Conservation (phyloP, 2,888 invertebrate genomes). For the Philopedon plagiatum region DNA sequence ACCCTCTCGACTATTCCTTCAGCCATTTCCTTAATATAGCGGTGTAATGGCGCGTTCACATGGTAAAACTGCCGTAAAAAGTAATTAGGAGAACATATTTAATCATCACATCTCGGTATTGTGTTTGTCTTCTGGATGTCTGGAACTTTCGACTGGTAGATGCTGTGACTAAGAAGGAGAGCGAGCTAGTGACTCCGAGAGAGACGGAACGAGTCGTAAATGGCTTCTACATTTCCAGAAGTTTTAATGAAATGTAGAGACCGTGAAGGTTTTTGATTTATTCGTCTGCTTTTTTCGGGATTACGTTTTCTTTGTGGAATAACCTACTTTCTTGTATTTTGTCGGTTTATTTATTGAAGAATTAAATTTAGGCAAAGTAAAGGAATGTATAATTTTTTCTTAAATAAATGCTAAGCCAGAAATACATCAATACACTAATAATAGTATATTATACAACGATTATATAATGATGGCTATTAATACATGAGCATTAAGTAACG, state of each 20-base stretch:
- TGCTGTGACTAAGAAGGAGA: not conserved
- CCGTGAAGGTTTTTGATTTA: constrained; percentile 10
- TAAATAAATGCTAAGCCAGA: too few relatives aligned
- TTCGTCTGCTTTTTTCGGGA: constrained; percentile 2
- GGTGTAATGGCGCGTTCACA: constrained; percentile 37
- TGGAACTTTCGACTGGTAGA: not conserved
- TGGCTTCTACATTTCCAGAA: constrained; percentile 10
- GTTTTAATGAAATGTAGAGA: constrained; percentile 18
- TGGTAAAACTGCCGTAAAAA: constrained; percentile 35
- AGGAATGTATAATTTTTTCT: too few relatives aligned
- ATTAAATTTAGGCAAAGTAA: too few relatives aligned
- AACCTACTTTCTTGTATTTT: not conserved
- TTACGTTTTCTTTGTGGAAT: not conserved
- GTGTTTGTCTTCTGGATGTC: constrained; percentile 3
- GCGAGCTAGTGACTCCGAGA: not conserved
- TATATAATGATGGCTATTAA: too few relatives aligned
- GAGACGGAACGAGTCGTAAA: constrained; percentile 1
- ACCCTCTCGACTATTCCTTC: constrained; percentile 24
- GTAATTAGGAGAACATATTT: constrained; percentile 44
- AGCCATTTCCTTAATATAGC: constrained; percentile 29
- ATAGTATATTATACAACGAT: too few relatives aligned
- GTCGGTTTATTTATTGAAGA: too few relatives aligned
- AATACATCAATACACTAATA: too few relatives aligned
- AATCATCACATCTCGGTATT: constrained; percentile 30
- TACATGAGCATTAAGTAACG: too few relatives aligned